phyloP scores from a whole-genome alignment of 2,113 vertebrate species.

The Geococcyx californianus region DNA sequence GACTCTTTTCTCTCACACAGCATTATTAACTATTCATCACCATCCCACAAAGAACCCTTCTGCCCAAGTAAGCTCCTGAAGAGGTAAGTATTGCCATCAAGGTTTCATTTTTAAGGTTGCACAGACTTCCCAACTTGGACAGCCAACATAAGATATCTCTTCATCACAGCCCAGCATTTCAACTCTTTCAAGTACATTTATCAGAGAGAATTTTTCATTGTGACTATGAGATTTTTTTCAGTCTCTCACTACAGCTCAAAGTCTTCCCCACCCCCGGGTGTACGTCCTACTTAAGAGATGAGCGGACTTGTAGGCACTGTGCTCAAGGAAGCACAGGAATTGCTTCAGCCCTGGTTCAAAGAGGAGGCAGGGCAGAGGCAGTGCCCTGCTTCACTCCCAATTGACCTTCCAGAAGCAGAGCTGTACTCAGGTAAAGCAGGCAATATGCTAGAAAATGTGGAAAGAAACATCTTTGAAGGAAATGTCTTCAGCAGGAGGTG shows the following conservation, averaged over 20 bases:
- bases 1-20: neutral
- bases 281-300: neutral
- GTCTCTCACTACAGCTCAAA: neutral
- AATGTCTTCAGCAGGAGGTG: neutral
- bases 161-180: neutral
- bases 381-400: neutral
- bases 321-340: neutral
- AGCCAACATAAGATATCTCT: neutral
- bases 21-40: slow-evolving; percentile 12
- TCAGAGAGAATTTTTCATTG: slow-evolving; percentile 55
- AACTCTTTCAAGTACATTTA: slow-evolving; percentile 16
- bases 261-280: neutral
- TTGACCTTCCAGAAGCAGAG: neutral
- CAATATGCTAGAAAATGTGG: neutral
- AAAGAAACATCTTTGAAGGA: neutral
- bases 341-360: slow-evolving; percentile 12
- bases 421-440: neutral
- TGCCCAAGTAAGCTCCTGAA: neutral
- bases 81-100: neutral
- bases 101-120: neutral
- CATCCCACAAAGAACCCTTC: neutral
- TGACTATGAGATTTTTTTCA: slow-evolving; percentile 34
- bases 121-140: neutral
- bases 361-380: neutral
- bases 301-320: neutral